Evolutionary conservation across 2,888 invertebrate species (phyloP), one percentile per base, ranked within the genome.

Genomic region (Achlya flavicornis): DNA sequence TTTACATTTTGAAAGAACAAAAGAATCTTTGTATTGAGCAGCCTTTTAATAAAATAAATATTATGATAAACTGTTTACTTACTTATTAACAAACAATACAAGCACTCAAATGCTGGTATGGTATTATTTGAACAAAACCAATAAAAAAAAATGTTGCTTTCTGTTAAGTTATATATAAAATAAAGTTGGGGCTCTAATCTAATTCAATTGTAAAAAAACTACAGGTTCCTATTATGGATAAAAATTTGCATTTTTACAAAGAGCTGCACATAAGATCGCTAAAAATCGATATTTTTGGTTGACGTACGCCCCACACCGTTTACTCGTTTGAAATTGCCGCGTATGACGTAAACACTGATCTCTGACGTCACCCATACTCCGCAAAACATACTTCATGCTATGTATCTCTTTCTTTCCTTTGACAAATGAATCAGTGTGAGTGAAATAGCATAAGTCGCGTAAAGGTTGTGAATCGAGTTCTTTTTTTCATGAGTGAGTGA

Each of bases 281-380:
- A 79, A 86, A 88, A 90, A 90, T 91, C 91, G 83, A 90, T 91
- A 89, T 75, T 77, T 81, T 75, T 69, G 76, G 80, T 85, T 91
- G 91, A 90, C 90, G 90, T 90, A 85, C 80, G 65, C 78, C 78
- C 76, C 77, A 77, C 78, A 76, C 76, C 79, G 81, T 79, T 80
- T 81, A 69, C 71, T 75, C 80, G 80, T 92, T 94, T 92, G 88
- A 93, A 94, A 90, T 92, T 93, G 90, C 89, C 93, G 94, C 93
- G 87, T 78, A 76, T 94, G 94, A 94, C 94, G 94, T 94, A 88
- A 89, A 82, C 77, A 72, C 68, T 71, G 69, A 67, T 68, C 70
- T 76, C 85, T 89, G 89, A 90, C 92, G 92, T 92, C 92, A 91
- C 84, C 63, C 67, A 71, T 64, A 62, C 68, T 68, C 76, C 77